A percentile compares a stretch with the other conserved stretches of the same genome.
phyloP scores from a whole-genome alignment of 2,113 vertebrate genomes.

The Pseudorectes ferrugineus region DNA sequence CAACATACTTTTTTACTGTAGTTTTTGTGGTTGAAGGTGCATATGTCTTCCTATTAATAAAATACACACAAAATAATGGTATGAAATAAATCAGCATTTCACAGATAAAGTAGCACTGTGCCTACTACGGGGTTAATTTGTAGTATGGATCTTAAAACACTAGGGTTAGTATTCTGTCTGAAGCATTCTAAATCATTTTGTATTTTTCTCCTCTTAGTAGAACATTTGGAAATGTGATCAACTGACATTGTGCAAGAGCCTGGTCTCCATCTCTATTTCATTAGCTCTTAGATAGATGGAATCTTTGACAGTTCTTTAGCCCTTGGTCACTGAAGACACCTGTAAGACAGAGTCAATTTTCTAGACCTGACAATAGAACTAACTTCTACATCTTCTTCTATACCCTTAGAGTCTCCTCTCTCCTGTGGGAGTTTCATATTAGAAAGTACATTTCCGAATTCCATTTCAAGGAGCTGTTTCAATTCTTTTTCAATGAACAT shows the following conservation, averaged over 20 bases:
- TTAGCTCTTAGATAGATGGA: background rate
- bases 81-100: background rate
- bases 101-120: background rate
- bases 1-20: background rate
- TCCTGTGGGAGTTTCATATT: constrained; percentile 59
- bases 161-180: background rate
- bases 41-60: background rate
- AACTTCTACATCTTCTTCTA: constrained; percentile 63
- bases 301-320: constrained; percentile 54
- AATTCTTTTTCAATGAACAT: background rate
- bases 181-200: background rate
- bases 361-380: constrained; percentile 64
- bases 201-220: background rate
- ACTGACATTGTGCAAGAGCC: background rate
- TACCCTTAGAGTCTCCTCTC: background rate
- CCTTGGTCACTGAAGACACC: constrained; percentile 61
- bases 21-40: background rate
- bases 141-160: background rate
- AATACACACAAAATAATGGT: background rate
- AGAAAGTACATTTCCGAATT: background rate
- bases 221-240: background rate
- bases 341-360: constrained; percentile 67
- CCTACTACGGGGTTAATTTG: background rate
- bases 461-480: background rate
- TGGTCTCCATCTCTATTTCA: background rate